These are phyloP conservation scores for Sebastes umbrosus DNA, from an alignment of 2,797 vertebrate genomes.

Conservation along the genomic window DNA sequence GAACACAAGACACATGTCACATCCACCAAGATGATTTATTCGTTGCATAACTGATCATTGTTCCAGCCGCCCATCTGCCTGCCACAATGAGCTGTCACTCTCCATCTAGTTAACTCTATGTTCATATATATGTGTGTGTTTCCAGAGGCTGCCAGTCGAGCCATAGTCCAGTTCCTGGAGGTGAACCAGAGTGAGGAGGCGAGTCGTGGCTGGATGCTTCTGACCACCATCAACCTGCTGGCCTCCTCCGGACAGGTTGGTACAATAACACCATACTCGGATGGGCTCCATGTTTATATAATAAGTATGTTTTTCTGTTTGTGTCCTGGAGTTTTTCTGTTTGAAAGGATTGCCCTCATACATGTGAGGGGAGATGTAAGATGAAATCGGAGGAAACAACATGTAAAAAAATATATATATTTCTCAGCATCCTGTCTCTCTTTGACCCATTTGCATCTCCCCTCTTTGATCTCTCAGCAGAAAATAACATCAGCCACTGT, in stretches of 20 bases:
- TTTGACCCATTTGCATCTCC: constrained; percentile 35
- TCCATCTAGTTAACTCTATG: constrained; percentile 1
- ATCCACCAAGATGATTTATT: constrained; percentile 5
- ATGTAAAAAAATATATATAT: neutral
- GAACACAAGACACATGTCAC: neutral
- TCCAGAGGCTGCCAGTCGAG: constrained; percentile 96
- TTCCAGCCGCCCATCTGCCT: constrained; percentile 13
- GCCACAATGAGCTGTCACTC: constrained; percentile 20
- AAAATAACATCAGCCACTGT: constrained; percentile 29
- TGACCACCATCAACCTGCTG: constrained; percentile 97
- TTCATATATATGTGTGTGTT: constrained; percentile 12
- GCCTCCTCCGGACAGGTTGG: constrained; percentile 97
- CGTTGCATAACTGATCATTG: constrained; percentile 27
- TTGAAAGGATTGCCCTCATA: neutral
- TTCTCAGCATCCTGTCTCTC: neutral
- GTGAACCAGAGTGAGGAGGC: constrained; percentile 99
- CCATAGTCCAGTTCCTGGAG: constrained; percentile 98
- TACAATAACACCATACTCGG: neutral
- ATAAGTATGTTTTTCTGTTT: neutral
- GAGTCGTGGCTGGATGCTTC: constrained; percentile 98
- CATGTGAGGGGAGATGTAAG: neutral
- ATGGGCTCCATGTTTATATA: neutral
- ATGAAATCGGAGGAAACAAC: neutral
- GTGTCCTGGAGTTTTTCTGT: neutral
- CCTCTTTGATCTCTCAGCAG: constrained; percentile 32